A percentile compares a stretch with the other conserved stretches of the same genome.
These are phyloP conservation scores for Heliopora coerulea DNA, from an alignment of 92 coral and sea anemone species.

Conservation along the genomic window DNA sequence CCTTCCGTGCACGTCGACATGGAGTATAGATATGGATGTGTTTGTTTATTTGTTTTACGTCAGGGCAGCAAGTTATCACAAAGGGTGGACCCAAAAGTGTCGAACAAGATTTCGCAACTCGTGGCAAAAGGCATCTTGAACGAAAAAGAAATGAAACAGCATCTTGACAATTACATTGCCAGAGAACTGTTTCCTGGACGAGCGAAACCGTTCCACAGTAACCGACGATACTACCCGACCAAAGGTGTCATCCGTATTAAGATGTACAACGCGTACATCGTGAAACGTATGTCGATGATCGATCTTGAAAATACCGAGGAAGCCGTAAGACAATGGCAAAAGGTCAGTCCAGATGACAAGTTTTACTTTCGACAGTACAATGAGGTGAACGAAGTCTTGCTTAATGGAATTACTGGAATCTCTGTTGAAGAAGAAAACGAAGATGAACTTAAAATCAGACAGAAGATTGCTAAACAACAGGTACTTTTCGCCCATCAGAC, in stretches of 20 bases:
- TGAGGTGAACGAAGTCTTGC: neutral
- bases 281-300: neutral
- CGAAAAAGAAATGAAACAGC: slow-evolving; percentile 14
- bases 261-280: slow-evolving; percentile 19
- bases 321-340: neutral
- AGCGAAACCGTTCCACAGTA: slow-evolving; percentile 25
- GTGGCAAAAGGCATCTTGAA: neutral
- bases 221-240: slow-evolving; percentile 19
- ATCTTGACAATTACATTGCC: neutral
- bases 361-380: slow-evolving; percentile 2
- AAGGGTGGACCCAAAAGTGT: slow-evolving; percentile 27
- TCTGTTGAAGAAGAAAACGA: slow-evolving; percentile 28
- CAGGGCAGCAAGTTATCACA: slow-evolving; percentile 3
- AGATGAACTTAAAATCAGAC: slow-evolving; percentile 18
- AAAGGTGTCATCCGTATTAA: neutral
- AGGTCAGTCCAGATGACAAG: neutral
- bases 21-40: too few relatives aligned
- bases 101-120: slow-evolving; percentile 12
- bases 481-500: slow-evolving; percentile 29
- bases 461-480: slow-evolving; percentile 22
- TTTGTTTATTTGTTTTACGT: neutral
- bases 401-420: neutral
- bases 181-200: slow-evolving; percentile 19
- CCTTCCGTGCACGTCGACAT: too few relatives aligned
- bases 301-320: slow-evolving; percentile 16